A percentile compares a stretch with the other conserved stretches of the same genome.
These are phyloP conservation scores for Polydrusus cervinus DNA, from an alignment of 2,888 invertebrate species.

Conservation along the genomic window DNA sequence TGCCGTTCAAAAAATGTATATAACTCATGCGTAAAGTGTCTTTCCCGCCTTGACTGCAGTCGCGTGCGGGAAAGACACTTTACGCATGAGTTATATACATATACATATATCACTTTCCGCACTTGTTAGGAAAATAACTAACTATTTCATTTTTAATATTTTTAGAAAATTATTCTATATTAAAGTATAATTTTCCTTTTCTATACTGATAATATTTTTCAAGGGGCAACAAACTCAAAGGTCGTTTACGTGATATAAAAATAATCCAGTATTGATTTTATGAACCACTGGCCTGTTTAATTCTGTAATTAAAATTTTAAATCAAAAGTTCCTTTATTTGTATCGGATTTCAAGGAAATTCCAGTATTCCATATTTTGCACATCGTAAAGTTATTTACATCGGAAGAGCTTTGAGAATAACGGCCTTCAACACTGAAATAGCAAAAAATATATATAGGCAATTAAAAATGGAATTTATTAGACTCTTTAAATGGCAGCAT, in stretches of 20 bases:
- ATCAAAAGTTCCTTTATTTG: slow-evolving; percentile 13
- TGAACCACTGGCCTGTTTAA: neutral
- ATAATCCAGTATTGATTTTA: slow-evolving; percentile 2
- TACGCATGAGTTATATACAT: no score
- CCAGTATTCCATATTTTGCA: slow-evolving; percentile 13
- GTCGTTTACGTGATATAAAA: neutral
- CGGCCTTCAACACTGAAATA: slow-evolving; percentile 1
- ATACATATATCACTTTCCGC: no score
- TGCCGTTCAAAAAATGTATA: no score
- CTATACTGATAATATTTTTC: neutral
- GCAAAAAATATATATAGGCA: neutral
- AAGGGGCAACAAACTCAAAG: slow-evolving; percentile 10
- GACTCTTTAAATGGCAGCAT: no score
- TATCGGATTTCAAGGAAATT: slow-evolving; percentile 14
- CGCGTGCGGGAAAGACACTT: no score
- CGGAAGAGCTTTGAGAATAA: slow-evolving; percentile 6
- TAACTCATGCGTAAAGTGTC: no score
- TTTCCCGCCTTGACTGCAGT: no score
- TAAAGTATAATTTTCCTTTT: neutral
- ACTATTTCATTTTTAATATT: neutral
- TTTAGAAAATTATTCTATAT: neutral
- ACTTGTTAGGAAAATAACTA: no score
- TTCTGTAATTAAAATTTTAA: slow-evolving; percentile 22
- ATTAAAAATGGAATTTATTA: neutral
- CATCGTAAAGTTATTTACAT: slow-evolving; percentile 14